Evolutionary conservation across 1,140 invertebrate species (phyloP).

Genomic region (Oncopodura yosiiana): DNA sequence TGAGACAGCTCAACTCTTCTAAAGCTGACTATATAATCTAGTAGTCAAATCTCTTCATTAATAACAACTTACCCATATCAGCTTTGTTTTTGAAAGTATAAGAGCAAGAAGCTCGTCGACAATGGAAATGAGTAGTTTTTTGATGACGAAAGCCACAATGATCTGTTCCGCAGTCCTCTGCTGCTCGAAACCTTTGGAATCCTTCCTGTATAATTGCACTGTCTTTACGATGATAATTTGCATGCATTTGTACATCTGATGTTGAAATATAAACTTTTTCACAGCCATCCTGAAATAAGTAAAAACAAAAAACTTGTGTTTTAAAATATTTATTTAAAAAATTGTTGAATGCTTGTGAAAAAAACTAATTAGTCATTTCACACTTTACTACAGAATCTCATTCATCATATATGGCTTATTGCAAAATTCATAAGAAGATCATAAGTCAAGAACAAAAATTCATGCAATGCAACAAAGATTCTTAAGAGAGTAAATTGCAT

Average conservation of each 20-base stretch:
- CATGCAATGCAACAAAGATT: too few relatives aligned
- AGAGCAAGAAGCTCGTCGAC: constrained; percentile 73
- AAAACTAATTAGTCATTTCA: too few relatives aligned
- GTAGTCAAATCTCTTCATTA: constrained; percentile 5
- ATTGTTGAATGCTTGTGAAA: too few relatives aligned
- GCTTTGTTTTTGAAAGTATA: constrained; percentile 98
- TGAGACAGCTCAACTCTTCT: constrained; percentile 6
- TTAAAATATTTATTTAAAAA: too few relatives aligned
- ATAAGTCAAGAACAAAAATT: too few relatives aligned
- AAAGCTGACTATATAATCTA: neutral
- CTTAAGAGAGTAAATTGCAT: too few relatives aligned
- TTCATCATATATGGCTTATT: too few relatives aligned
- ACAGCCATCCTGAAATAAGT: constrained; percentile 61
- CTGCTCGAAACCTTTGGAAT: constrained; percentile 76
- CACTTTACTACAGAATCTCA: too few relatives aligned
- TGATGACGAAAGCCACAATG: constrained; percentile 90
- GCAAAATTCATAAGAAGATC: too few relatives aligned
- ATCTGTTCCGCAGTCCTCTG: constrained; percentile 76
- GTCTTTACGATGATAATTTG: constrained; percentile 95
- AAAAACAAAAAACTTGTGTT: constrained; percentile 17
- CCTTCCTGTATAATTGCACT: constrained; percentile 95
- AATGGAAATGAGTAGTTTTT: constrained; percentile 95
- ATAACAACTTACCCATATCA: constrained; percentile 80
- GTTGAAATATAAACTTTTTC: constrained; percentile 98
- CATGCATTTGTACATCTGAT: constrained; percentile 98